phyloP scores from a whole-genome alignment of 2,797 vertebrate genomes.

The Tamandua tetradactyla region DNA sequence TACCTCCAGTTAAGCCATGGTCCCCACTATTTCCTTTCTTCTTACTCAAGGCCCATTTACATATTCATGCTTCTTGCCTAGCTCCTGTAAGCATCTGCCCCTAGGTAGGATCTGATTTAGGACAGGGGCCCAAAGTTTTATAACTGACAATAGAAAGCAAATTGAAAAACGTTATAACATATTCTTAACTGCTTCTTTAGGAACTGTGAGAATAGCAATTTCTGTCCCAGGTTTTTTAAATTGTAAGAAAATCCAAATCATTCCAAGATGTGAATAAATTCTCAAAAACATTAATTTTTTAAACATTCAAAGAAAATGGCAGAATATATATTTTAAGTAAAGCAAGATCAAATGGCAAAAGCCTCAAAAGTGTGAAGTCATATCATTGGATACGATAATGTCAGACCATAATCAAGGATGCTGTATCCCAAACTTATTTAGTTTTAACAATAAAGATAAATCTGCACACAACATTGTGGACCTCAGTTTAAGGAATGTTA shows the following conservation, averaged over 20 bases:
- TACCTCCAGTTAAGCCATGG: not conserved
- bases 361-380: not conserved
- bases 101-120: not conserved
- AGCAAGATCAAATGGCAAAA: conserved; percentile 44
- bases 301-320: not conserved
- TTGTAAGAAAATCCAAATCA: conserved; percentile 30
- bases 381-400: not conserved
- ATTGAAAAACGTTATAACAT: not conserved
- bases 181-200: conserved; percentile 34
- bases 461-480: not conserved
- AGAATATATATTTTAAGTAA: conserved; percentile 52
- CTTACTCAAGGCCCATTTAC: not conserved
- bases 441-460: conserved; percentile 40
- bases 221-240: conserved; percentile 46
- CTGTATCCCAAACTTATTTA: conserved; percentile 37
- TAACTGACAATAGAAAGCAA: conserved; percentile 9
- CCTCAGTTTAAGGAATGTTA: not conserved
- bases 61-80: not conserved
- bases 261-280: conserved; percentile 29
- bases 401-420: not conserved
- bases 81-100: not conserved
- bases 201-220: conserved; percentile 16
- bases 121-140: not conserved
- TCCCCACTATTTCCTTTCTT: not conserved
- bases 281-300: conserved; percentile 38